Conservation (phyloP, 2,797 vertebrate genomes). For the Hippopotamyrus pictus region DNA sequence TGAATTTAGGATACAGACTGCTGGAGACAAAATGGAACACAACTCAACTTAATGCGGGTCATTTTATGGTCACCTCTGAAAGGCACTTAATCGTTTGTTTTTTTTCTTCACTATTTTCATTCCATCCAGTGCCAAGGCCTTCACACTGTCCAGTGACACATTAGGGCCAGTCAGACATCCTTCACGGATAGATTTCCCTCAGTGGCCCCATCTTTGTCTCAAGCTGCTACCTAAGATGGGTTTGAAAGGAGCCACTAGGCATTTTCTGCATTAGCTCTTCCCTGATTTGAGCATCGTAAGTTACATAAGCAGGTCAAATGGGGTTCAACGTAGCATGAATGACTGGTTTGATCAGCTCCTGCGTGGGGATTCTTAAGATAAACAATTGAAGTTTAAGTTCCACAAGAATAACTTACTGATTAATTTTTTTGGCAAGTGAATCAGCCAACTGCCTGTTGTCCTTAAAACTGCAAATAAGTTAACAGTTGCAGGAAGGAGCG, state of each 20-base stretch:
- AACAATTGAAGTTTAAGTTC: background rate
- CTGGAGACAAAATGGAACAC: background rate
- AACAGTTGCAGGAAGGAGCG: background rate
- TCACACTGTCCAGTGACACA: background rate
- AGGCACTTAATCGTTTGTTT: background rate
- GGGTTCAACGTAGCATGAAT: background rate
- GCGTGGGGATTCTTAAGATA: background rate
- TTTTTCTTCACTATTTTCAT: background rate
- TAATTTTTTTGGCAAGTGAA: background rate
- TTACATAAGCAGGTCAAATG: background rate
- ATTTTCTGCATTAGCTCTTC: background rate
- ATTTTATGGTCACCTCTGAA: conserved; percentile 2
- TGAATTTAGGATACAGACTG: background rate
- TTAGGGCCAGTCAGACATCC: background rate
- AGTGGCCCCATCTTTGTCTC: background rate
- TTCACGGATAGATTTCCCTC: background rate
- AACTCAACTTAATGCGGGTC: background rate
- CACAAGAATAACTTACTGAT: background rate
- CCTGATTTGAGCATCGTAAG: background rate
- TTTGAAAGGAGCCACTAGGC: background rate
- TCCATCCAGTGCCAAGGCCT: background rate
- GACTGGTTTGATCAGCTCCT: background rate
- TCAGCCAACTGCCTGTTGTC: background rate
- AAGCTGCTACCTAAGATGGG: background rate
- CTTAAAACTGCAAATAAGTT: background rate